Evolutionary conservation across 2,113 vertebrate species (phyloP), one percentile per base, ranked within the genome.

Genomic region (Xyliphius kryptos): DNA sequence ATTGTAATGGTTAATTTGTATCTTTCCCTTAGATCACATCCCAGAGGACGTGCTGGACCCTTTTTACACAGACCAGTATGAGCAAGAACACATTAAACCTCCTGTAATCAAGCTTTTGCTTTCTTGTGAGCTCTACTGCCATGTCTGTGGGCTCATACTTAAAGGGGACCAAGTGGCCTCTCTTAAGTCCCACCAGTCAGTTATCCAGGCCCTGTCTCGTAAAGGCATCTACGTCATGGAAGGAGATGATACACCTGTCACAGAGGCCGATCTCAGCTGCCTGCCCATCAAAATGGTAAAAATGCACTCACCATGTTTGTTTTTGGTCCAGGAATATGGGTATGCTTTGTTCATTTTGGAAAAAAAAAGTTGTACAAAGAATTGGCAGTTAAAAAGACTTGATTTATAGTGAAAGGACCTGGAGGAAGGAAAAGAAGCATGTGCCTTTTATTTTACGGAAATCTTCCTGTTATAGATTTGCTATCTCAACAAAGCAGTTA

Each of bases 141-240:
- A 93, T 0, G 94, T 97, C 3, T 97, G 93, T 38, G 82, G 90
- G 75, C 94, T 98, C 72, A 94, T 98, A 76, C 89, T 97, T 54
- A 91, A 94, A 80, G 92, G 92, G 6, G 96, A 95, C 78, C 95
- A 98, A 89, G 94, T 83, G 19, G 92, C 89, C 0, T 72, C 91
- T 1, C 84, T 98, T 56, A 92, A 95, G 83, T 93, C 93, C 12
- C 95, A 99, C 85, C 87, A 89, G 79, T 88, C 91, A 0, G 92
- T 99, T 61, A 91, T 98, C 75, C 94, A 99, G 79, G 85, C 92
- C 7, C 86, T 99, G 77, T 87, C 91, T 71, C 87, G 91, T 6
- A 99, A 97, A 69, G 96, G 96, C 54, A 95, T 99, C 74, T 97
- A 98, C 11, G 94, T 97, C 55, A 92, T 97, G 86, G 96, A 99